Evolutionary conservation across 2,888 invertebrate genomes (phyloP).

Genomic region (Selenia dentaria): DNA sequence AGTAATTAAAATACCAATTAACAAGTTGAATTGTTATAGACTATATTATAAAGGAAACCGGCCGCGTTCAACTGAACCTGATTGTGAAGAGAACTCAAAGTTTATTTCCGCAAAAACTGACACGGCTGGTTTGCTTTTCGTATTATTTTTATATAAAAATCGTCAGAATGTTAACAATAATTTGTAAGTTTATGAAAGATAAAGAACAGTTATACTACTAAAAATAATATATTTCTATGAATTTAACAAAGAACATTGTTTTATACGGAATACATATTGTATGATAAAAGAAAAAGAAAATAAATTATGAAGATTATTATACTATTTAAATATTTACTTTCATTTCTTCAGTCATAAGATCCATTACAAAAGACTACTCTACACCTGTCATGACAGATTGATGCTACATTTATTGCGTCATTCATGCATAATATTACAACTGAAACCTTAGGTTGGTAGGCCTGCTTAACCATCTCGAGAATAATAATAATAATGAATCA

Average conservation of each 20-base stretch:
- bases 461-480: too few relatives aligned
- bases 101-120: constrained; percentile 17
- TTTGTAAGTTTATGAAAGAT: constrained; percentile 82
- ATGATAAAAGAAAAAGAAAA: constrained; percentile 75
- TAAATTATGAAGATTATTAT: constrained; percentile 84
- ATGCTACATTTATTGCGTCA: too few relatives aligned
- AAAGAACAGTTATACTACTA: constrained; percentile 80
- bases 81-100: constrained; percentile 13
- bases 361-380: too few relatives aligned
- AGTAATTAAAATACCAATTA: constrained; percentile 80
- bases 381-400: too few relatives aligned
- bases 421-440: too few relatives aligned
- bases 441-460: too few relatives aligned
- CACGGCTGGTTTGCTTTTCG: constrained; percentile 58
- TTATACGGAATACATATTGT: constrained; percentile 83
- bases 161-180: constrained; percentile 83
- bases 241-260: constrained; percentile 84
- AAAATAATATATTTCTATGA: constrained; percentile 84
- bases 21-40: constrained; percentile 82
- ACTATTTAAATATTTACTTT: constrained; percentile 71
- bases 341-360: too few relatives aligned
- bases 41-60: constrained; percentile 42
- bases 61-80: constrained; percentile 42
- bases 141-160: constrained; percentile 82
- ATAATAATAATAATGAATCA: too few relatives aligned